Base-by-base conservation (phyloP, 2,113 vertebrate genomes). In the Cranoglanis bouderius region DNA sequence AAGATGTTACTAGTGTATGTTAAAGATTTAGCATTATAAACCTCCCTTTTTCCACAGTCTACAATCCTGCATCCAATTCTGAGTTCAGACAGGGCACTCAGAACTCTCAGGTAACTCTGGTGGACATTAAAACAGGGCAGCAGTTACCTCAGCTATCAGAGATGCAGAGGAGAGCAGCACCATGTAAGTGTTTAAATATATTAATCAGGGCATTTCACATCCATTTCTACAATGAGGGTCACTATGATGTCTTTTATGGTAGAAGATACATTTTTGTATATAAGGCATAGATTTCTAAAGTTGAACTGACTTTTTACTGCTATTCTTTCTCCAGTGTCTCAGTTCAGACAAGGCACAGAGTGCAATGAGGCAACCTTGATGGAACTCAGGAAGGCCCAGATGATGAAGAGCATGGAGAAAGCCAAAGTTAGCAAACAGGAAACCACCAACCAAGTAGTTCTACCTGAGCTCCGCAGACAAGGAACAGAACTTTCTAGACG, bases 71-170 rank as follows among this genome's bases (percentile, higher is more conserved):
- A 29, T 18, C 43, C 5, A 35, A 88, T 57, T 26, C 86, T 61
- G 89, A 89, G 59, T 92, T 92, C 49, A 94, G 89, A 75, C 93
- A 93, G 89, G 95, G 93, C 86, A 94, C 92, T 0, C 88, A 94
- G 84, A 90, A 93, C 88, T 91, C 91, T 21, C 74, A 70, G 0
- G 72, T 85, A 19, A 89, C 38, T 46, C 78, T 92, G 67, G 89
- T 93, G 87, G 65, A 93, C 63, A 38, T 32, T 19, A 65, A 9
- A 43, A 92, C 89, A 3, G 92, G 92, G 7, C 70, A 38, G 43
- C 10, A 29, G 26, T 14, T 90, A 24, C 12, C 77, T 1, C 19
- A 38, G 0, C 35, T 46, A 10, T 49, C 85, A 67, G 90, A 93
- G 90, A 90, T 89, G 88, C 55, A 91, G 65, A 91, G 92, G 51